Evolutionary conservation across 2,888 invertebrate species (phyloP).

Genomic region (Conchocele bisecta): DNA sequence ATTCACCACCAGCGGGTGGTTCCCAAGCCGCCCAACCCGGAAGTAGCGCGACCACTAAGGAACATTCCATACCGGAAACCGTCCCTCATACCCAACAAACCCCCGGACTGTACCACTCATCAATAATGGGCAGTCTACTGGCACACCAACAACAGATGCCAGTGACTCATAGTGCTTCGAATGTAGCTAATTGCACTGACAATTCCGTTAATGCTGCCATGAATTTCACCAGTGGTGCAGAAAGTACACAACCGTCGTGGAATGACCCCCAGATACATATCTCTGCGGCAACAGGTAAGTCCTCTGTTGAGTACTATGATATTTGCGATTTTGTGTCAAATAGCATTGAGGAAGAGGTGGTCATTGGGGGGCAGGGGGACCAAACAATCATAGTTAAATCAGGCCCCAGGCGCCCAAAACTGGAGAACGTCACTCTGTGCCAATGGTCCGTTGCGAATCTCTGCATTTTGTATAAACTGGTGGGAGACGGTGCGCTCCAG

Average conservation of each 20-base stretch:
- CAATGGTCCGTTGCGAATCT: conserved; percentile 13
- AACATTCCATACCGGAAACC: no score
- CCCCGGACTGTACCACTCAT: no score
- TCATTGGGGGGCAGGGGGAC: conserved; percentile 3
- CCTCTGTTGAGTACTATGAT: neutral
- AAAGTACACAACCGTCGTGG: conserved; percentile 16
- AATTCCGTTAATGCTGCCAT: no score
- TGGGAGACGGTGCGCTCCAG: neutral
- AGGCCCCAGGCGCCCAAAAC: neutral
- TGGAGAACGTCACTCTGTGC: neutral
- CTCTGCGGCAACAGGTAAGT: conserved; percentile 1
- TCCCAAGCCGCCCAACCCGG: no score
- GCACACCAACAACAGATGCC: no score
- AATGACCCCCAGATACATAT: conserved; percentile 8
- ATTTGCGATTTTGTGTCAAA: neutral
- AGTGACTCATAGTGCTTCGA: no score
- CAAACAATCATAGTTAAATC: neutral
- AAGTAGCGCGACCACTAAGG: no score
- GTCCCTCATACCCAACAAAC: no score
- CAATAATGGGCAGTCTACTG: no score
- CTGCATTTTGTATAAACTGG: conserved; percentile 1
- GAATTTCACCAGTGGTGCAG: no score
- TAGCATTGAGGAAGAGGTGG: neutral
- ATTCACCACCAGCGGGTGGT: no score
- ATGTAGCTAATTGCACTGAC: no score